These are phyloP conservation scores for Chrysemys picta DNA, from an alignment of 2,113 vertebrate genomes.

Conservation along the genomic window DNA sequence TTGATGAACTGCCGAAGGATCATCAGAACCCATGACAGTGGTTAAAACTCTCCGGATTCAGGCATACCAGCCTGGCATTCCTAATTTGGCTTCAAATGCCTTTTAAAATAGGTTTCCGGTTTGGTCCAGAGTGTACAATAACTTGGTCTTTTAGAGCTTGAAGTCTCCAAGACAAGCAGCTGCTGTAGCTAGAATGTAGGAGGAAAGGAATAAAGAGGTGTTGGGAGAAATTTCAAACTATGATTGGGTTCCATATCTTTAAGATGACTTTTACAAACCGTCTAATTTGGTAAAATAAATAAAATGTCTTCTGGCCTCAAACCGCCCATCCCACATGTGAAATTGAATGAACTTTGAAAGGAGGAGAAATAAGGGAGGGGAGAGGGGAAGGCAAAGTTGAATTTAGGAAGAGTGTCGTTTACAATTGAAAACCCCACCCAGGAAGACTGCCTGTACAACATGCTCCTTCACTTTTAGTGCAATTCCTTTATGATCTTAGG, in stretches of 20 bases:
- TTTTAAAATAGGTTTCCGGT: background rate
- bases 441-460: background rate
- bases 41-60: background rate
- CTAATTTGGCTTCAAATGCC: background rate
- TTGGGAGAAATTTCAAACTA: background rate
- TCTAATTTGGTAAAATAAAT: background rate
- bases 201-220: background rate
- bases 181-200: background rate
- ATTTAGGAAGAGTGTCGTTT: background rate
- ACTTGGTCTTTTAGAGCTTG: background rate
- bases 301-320: background rate
- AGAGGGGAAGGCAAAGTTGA: background rate
- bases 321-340: background rate
- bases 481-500: background rate
- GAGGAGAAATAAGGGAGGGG: background rate
- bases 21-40: background rate
- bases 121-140: background rate
- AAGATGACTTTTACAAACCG: background rate
- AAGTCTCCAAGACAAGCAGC: background rate
- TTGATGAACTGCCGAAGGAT: background rate
- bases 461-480: too few relatives aligned
- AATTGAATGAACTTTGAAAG: background rate
- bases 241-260: background rate
- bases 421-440: background rate
- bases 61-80: background rate